phyloP scores from a whole-genome alignment of 1,140 invertebrate species.

The Ooceraea biroi region DNA sequence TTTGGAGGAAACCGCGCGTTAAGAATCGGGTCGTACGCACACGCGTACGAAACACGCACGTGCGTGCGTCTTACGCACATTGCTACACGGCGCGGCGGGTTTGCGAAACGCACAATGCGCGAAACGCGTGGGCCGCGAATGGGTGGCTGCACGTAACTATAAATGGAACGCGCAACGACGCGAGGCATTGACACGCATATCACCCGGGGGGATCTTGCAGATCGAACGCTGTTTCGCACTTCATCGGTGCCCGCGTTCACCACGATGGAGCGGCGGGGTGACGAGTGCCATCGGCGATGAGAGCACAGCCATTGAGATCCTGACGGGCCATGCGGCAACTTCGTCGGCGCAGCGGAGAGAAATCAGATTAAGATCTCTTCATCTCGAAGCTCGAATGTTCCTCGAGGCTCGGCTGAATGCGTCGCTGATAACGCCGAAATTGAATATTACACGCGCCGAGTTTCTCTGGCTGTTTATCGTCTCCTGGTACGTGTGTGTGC shows the following conservation, averaged over 20 bases:
- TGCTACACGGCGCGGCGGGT: conserved; percentile 43
- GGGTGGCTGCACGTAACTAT: conserved; percentile 62
- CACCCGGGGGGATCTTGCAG: background rate
- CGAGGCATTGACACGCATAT: conserved; percentile 46
- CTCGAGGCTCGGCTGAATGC: background rate
- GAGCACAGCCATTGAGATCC: background rate
- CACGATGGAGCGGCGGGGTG: background rate
- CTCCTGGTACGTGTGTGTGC: background rate
- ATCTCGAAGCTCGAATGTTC: background rate
- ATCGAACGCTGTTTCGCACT: background rate
- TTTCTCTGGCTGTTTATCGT: background rate
- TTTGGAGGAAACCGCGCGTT: background rate
- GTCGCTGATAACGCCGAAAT: background rate
- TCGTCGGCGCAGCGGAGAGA: background rate
- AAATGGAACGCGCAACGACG: conserved; percentile 65
- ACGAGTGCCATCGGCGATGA: background rate
- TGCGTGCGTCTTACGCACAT: too few relatives aligned
- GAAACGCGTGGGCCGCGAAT: conserved; percentile 53
- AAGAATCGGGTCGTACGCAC: conserved; percentile 2
- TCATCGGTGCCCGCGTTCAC: background rate
- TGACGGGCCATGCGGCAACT: background rate
- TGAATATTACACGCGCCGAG: background rate
- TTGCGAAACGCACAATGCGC: conserved; percentile 62
- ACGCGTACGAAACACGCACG: background rate
- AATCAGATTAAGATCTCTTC: background rate